Base-by-base conservation (phyloP, 2,113 vertebrate species). In the Gila orcuttii region DNA sequence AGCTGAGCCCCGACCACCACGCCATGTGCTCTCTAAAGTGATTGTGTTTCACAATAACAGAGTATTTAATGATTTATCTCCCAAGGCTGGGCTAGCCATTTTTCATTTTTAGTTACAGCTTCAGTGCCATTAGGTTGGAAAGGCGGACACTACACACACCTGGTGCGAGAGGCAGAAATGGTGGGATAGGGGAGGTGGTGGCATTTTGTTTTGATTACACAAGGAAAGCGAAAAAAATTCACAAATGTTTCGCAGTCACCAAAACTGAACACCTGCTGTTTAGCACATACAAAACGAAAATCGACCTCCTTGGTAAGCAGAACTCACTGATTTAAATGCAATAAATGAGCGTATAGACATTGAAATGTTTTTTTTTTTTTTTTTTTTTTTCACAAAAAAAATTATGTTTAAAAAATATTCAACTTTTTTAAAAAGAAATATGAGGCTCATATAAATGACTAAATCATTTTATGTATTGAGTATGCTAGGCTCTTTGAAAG, bases 21-120 rank as follows among this genome's bases (percentile, higher is more conserved):
- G 36, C 71, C 57, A 47, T 9, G 64, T 17, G 73, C 83, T 82
- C 83, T 77, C 60, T 8, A 47, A 64, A 85, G 83, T 83, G 86
- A 83, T 81, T 84, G 81, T 85, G 88, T 88, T 88, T 88, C 83
- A 90, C 87, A 90, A 90, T 90, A 90, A 88, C 66, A 31, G 73
- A 50, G 82, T 86, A 85, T 88, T 89, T 82, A 89, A 88, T 85
- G 87, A 88, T 90, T 90, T 68, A 90, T 85, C n/a, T 25, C 77
- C 78, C 3, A n/a, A 39, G 77, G 81, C 71, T n/a, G 36, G 52
- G 50, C 39, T 59, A 60, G 82, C 42, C 82, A 59, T 60, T 80
- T 39, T 69, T 68, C 71, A 55, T 52, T 52, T 52, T 52, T 42
- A 64, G 45, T 64, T 82, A 78, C 45, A 42, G 79, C 45, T 82